phyloP scores from a whole-genome alignment of 2,888 invertebrate species.

The Drosophila buzzatii region DNA sequence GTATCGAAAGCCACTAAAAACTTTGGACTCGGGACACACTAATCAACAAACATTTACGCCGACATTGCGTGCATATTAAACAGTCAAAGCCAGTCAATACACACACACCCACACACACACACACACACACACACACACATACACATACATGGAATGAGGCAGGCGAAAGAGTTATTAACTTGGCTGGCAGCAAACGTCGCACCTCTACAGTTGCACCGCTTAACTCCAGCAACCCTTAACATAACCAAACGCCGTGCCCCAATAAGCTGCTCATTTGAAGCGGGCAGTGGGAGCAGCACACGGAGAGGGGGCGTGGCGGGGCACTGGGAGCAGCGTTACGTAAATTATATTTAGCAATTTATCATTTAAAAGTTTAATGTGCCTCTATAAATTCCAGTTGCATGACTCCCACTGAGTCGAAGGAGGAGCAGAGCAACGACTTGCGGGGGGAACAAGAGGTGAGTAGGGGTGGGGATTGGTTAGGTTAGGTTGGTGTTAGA shows the following conservation, averaged over 20 bases:
- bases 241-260: background rate
- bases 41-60: slow-evolving; percentile 81
- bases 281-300: background rate
- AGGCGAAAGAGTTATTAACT: slow-evolving; percentile 77
- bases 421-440: background rate
- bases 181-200: slow-evolving; percentile 61
- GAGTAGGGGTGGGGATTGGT: background rate
- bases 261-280: slow-evolving; percentile 13
- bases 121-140: slow-evolving; percentile 7
- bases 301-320: background rate
- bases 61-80: slow-evolving; percentile 81
- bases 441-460: background rate
- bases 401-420: slow-evolving; percentile 64
- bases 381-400: slow-evolving; percentile 79
- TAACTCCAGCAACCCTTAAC: slow-evolving; percentile 16
- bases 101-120: slow-evolving; percentile 7
- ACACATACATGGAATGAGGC: slow-evolving; percentile 24
- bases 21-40: slow-evolving; percentile 75
- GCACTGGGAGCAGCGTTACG: slow-evolving; percentile 34
- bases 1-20: slow-evolving; percentile 59
- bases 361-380: slow-evolving; percentile 81
- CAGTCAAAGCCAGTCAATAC: slow-evolving; percentile 47
- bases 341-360: slow-evolving; percentile 80
- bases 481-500: background rate
- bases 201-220: slow-evolving; percentile 27